Base-by-base conservation (phyloP, 1,140 invertebrate species). In the Asbolus verrucosus region DNA sequence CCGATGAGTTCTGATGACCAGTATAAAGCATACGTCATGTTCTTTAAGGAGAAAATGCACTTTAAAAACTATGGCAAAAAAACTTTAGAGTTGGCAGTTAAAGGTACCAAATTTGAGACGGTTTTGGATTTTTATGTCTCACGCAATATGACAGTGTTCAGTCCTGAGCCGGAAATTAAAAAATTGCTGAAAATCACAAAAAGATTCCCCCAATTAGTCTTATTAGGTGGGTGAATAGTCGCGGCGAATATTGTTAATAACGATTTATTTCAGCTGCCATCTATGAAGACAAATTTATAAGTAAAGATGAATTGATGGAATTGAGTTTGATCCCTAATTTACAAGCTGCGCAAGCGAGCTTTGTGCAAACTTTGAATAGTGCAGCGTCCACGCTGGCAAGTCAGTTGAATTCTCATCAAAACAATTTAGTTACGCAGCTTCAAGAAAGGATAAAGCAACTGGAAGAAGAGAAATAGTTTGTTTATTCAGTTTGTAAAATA, bases 371-470 rank as follows among this genome's bases (percentile, higher is more conserved):
- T 4, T 79, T 93, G 1, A 87, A 88, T 71, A 86, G 81, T 79
- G 87, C 86, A 14, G 88, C 84, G 31, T 85, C 86, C 30, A 80
- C 86, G 70, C 72, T 93, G 30, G 87, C 89, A 16, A 80, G 82
- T 30, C 86, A 91, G 74, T 79, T 93, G n/a, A 89, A 86, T 70
- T 84, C 86, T 72, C 87, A 88, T 83, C 90, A 91, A 77, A 85
- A 84, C 59, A 86, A 81, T 43, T 81, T 92, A 39, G 85, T 92
- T 13, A 85, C 84, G 54, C 82, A 89, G 33, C 70, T 80, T 46
- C 59, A 76, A 67, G 71, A 77, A 72, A 72, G 78, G 63, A 62
- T 60, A 13, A 76, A 78, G 61, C 79, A 81, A 67, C 61, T 80
- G 30, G 69, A 77, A 62, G 73, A 74, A 36, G 21, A 67, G 14